phyloP scores from a whole-genome alignment of 2,113 vertebrate species.

The Lagopus muta region DNA sequence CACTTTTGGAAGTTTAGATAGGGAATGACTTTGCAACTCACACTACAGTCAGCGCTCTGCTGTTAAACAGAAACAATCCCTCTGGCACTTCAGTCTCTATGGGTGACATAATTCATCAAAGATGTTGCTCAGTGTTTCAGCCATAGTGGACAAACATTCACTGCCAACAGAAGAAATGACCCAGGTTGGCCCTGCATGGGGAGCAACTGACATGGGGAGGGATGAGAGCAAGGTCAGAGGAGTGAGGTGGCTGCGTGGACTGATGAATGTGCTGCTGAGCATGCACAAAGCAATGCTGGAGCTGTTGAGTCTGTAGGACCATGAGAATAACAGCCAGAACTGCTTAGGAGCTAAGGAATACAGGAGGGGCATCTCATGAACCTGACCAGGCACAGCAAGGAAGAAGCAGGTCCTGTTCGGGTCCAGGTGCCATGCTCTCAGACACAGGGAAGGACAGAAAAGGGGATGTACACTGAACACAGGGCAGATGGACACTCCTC shows the following conservation, averaged over 20 bases:
- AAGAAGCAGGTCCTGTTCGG: accelerated
- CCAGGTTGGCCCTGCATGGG: neutral
- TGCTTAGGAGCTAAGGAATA: neutral
- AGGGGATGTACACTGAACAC: neutral
- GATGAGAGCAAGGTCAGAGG: neutral
- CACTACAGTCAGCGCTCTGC: neutral
- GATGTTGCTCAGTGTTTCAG: neutral
- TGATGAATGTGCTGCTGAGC: neutral
- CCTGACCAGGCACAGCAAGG: neutral
- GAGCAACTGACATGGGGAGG: neutral
- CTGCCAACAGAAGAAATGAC: neutral
- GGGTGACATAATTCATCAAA: neutral
- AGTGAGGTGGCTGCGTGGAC: neutral
- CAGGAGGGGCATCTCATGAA: neutral
- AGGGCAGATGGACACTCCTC: too few species aligned
- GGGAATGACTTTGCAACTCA: neutral
- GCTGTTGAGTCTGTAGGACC: neutral
- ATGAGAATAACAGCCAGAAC: neutral
- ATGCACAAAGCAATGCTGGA: accelerated
- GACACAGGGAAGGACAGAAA: neutral
- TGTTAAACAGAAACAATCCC: neutral
- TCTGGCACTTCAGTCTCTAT: neutral
- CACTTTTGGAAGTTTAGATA: neutral
- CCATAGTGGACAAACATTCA: neutral
- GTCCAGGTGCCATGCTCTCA: neutral